A percentile compares a stretch with the other conserved stretches of the same genome.
These are phyloP conservation scores for Myocastor coypus DNA, from an alignment of 2,113 vertebrate species.

Conservation along the genomic window DNA sequence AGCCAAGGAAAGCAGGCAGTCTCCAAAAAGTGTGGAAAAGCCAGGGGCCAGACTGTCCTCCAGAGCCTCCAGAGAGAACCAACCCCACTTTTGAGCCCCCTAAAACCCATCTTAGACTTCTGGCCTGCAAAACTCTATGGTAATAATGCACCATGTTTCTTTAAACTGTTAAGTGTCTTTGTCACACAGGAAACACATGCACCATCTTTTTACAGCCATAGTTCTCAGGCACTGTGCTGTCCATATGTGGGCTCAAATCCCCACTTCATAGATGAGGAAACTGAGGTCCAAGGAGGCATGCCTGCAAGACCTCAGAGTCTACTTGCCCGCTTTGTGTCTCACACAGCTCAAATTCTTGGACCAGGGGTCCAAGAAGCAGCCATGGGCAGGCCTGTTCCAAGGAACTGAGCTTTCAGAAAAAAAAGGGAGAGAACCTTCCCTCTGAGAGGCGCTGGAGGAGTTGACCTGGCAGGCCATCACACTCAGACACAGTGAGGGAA, in stretches of 20 bases:
- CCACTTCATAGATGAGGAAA: not conserved
- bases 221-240: not conserved
- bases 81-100: not conserved
- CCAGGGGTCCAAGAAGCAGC: not conserved
- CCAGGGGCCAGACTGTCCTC: not conserved
- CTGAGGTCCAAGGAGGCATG: not conserved
- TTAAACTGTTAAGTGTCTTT: not conserved
- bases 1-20: not conserved
- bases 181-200: not conserved
- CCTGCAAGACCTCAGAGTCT: not conserved
- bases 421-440: not conserved
- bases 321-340: not conserved
- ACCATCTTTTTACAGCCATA: not conserved
- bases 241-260: accelerated
- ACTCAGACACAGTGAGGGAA: too few relatives aligned
- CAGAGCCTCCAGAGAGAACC: not conserved
- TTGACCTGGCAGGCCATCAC: not conserved
- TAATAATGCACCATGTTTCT: not conserved
- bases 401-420: not conserved
- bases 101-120: not conserved
- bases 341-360: not conserved
- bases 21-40: not conserved
- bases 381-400: not conserved
- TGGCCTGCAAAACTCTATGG: not conserved
- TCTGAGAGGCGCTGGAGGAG: not conserved